phyloP scores from a whole-genome alignment of 2,888 invertebrate genomes.

The Tipula vernalis region DNA sequence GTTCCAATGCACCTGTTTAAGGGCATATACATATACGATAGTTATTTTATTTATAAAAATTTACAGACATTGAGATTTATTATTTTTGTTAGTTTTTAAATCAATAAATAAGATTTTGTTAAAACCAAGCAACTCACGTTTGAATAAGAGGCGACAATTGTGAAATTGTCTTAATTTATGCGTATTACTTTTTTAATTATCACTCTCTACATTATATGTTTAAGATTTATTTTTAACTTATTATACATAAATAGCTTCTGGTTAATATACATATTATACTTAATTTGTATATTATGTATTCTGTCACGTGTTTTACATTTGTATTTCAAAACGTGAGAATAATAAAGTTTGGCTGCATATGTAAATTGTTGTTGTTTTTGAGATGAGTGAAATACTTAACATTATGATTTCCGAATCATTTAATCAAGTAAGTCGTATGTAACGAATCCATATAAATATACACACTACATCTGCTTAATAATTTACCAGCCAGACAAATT shows the following conservation, averaged over 20 bases:
- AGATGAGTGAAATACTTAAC: not conserved
- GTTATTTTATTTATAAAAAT: no score
- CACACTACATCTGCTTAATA: not conserved
- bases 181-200: not conserved
- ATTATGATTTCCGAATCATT: not conserved
- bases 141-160: not conserved
- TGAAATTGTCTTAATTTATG: not conserved
- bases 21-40: not conserved
- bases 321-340: not conserved
- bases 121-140: not conserved
- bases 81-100: not conserved
- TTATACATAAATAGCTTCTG: not conserved
- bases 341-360: not conserved
- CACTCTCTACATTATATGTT: not conserved
- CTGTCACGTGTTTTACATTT: no score
- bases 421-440: not conserved
- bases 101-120: not conserved
- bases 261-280: not conserved
- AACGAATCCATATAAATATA: not conserved
- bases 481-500: not conserved
- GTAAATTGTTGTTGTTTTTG: not conserved
- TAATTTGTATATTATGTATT: not conserved
- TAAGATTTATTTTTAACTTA: not conserved
- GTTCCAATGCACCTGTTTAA: not conserved
- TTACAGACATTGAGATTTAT: not conserved